A percentile compares a stretch with the other conserved stretches of the same genome.
Conservation (phyloP, 2,113 vertebrate genomes). For the Tichodroma muraria region DNA sequence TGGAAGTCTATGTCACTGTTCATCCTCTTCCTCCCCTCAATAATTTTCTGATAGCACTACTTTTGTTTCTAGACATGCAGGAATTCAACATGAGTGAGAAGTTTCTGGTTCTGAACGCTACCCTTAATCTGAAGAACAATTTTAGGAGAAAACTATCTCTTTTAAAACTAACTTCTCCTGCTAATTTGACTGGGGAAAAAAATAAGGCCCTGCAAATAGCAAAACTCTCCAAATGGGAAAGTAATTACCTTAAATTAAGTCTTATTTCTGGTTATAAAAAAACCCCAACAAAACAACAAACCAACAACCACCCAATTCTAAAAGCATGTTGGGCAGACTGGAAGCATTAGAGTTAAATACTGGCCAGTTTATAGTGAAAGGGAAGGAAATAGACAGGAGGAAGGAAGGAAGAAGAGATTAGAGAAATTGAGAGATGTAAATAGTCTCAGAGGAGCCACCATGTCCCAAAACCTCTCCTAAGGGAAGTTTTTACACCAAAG, state of each 20-base stretch:
- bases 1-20: background rate
- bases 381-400: constrained; percentile 63
- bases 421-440: constrained; percentile 70
- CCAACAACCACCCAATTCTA: constrained; percentile 9
- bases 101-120: background rate
- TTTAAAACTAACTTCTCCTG: constrained; percentile 47
- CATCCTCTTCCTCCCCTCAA: background rate
- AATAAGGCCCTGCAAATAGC: constrained; percentile 68
- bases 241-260: constrained; percentile 74
- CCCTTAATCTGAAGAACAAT: constrained; percentile 28
- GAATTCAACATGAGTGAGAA: background rate
- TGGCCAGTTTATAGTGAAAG: constrained; percentile 24
- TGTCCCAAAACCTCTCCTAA: constrained; percentile 66
- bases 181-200: constrained; percentile 50
- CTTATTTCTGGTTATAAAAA: constrained; percentile 70
- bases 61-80: background rate
- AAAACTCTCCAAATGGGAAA: constrained; percentile 38
- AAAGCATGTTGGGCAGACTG: constrained; percentile 19
- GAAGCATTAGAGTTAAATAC: constrained; percentile 38
- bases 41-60: background rate
- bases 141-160: constrained; percentile 61
- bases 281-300: background rate
- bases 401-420: constrained; percentile 71
- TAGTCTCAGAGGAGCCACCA: constrained; percentile 70
- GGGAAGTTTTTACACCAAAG: constrained; percentile 55